Conservation (phyloP, 2,113 vertebrate genomes). For the Malurus elegans region DNA sequence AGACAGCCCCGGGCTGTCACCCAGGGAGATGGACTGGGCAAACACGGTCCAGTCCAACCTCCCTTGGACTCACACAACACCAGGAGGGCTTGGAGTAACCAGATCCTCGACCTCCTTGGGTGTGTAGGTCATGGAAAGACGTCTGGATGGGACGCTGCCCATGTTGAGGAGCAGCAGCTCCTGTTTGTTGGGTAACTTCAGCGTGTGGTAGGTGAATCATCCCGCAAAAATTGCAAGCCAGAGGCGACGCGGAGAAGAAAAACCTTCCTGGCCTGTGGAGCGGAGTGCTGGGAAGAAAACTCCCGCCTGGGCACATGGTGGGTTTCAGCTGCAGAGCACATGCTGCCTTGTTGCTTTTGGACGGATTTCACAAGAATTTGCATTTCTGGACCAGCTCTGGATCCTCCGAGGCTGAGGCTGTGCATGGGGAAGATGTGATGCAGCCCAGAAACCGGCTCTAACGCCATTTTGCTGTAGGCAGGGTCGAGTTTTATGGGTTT, state of each 20-base stretch:
- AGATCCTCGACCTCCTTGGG: not conserved
- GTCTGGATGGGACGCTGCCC: not conserved
- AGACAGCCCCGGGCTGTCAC: not conserved
- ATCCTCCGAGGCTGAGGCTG: not conserved
- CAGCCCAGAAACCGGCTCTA: not conserved
- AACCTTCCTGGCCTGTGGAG: not conserved
- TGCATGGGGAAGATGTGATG: not conserved
- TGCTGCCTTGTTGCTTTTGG: slow-evolving; percentile 45
- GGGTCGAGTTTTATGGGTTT: not conserved
- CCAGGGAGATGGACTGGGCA: not conserved
- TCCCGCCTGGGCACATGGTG: not conserved
- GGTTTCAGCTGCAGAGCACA: slow-evolving; percentile 42
- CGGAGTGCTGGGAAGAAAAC: not conserved
- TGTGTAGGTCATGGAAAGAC: not conserved
- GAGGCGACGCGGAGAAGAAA: not conserved
- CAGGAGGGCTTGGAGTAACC: not conserved
- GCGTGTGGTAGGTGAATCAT: slow-evolving; percentile 61
- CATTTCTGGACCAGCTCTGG: not conserved
- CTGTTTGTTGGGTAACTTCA: not conserved
- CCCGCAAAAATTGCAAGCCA: slow-evolving; percentile 42
- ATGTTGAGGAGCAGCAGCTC: not conserved
- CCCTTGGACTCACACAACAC: not conserved
- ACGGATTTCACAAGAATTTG: not conserved
- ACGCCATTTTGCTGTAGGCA: not conserved
- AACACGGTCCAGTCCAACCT: not conserved